Conservation (phyloP, 2,113 vertebrate genomes). For the Planiliza haematocheilus region DNA sequence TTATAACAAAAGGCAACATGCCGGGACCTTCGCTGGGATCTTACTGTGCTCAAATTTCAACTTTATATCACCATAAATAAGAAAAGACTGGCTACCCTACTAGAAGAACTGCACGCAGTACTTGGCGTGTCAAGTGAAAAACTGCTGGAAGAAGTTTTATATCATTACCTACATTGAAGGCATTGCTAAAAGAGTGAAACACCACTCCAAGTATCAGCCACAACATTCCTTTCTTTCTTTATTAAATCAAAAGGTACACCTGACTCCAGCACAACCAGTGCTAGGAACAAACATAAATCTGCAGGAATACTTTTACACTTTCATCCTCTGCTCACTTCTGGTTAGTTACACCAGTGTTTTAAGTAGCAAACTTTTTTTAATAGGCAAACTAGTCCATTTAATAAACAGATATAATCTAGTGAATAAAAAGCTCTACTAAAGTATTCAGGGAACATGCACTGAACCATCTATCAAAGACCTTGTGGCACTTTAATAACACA, state of each 20-base stretch:
- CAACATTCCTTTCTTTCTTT: slow-evolving; percentile 12
- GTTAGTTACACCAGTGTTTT: not conserved
- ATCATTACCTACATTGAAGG: slow-evolving; percentile 8
- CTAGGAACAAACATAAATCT: not conserved
- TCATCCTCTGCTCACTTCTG: not conserved
- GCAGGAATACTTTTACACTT: slow-evolving; percentile 4
- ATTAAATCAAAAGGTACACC: slow-evolving; percentile 31
- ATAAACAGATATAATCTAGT: slow-evolving; percentile 31
- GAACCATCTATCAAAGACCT: slow-evolving; percentile 32
- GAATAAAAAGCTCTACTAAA: not conserved
- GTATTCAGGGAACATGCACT: not conserved
- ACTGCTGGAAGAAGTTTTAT: slow-evolving; percentile 20
- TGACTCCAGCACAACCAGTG: not conserved
- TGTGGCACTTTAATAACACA: slow-evolving; percentile 37
- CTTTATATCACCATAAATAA: slow-evolving; percentile 34
- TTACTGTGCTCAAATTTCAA: slow-evolving; percentile 25
- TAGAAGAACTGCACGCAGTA: slow-evolving; percentile 10
- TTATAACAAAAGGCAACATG: slow-evolving; percentile 16
- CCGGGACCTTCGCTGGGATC: slow-evolving; percentile 3
- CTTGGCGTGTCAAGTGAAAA: not conserved
- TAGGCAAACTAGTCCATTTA: not conserved
- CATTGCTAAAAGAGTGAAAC: slow-evolving; percentile 14
- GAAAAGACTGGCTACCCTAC: not conserved
- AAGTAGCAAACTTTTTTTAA: slow-evolving; percentile 15
- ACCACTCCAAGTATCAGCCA: slow-evolving; percentile 23